Conservation (phyloP, 2,797 vertebrate species). For the Acipenser oxyrinchus region DNA sequence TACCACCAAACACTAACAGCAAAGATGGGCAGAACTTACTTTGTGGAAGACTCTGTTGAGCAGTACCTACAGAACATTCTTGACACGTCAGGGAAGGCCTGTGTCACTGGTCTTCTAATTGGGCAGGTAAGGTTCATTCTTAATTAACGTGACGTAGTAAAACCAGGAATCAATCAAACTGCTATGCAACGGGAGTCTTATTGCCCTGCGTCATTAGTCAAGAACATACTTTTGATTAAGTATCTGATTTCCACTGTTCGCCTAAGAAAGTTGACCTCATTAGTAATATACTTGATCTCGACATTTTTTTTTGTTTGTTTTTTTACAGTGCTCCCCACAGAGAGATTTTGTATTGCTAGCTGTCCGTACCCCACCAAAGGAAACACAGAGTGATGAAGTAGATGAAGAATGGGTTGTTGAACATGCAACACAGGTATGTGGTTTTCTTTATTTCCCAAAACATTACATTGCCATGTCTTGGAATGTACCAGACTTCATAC, state of each 20-base stretch:
- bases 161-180: neutral
- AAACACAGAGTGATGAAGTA: constrained; percentile 45
- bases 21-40: constrained; percentile 81
- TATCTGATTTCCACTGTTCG: no score
- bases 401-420: constrained; percentile 80
- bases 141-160: neutral
- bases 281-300: no score
- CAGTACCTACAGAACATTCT: constrained; percentile 68
- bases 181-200: neutral
- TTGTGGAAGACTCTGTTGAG: constrained; percentile 77
- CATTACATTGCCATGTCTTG: no score
- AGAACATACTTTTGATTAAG: neutral
- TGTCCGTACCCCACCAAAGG: constrained; percentile 66
- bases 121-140: constrained; percentile 67
- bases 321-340: constrained; percentile 64
- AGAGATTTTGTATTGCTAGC: constrained; percentile 80
- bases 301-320: neutral
- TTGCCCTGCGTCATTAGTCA: no score
- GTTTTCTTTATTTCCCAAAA: neutral
- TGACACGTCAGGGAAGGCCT: constrained; percentile 43
- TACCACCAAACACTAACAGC: no score
- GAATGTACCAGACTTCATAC: no score
- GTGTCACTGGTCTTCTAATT: constrained; percentile 78
- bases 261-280: no score
- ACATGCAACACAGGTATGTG: constrained; percentile 79